These are phyloP conservation scores for Melanogrammus aeglefinus DNA, from an alignment of 2,797 vertebrate genomes.

Conservation along the genomic window DNA sequence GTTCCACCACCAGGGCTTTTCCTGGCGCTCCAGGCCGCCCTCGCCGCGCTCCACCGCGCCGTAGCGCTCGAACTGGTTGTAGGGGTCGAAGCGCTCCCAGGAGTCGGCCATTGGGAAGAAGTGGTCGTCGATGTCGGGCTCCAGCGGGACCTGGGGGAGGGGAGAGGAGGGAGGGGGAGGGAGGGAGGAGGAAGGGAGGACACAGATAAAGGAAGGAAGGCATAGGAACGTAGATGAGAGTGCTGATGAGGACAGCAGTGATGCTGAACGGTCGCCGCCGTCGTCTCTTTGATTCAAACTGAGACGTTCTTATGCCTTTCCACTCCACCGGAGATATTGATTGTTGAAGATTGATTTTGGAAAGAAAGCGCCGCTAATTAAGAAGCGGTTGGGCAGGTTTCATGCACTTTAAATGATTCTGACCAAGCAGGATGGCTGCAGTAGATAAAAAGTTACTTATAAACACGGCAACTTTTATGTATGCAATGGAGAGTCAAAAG, in stretches of 20 bases:
- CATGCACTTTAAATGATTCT: too few species aligned
- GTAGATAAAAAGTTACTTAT: too few species aligned
- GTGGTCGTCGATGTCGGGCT: constrained; percentile 71
- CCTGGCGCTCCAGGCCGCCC: constrained; percentile 63
- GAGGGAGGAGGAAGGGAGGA: background rate
- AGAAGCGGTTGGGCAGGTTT: too few species aligned
- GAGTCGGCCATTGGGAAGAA: constrained; percentile 67
- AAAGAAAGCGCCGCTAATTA: background rate
- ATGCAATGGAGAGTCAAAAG: too few species aligned
- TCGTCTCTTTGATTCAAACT: background rate
- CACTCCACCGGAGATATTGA: background rate
- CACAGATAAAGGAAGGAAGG: background rate
- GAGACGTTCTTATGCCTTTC: background rate
- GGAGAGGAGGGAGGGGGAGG: background rate
- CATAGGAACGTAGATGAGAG: background rate
- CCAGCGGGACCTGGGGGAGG: constrained; percentile 57
- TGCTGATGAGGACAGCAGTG: background rate
- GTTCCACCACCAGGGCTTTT: constrained; percentile 98
- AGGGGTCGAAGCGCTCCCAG: constrained; percentile 74
- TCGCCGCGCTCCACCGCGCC: constrained; percentile 38
- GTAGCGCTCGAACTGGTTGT: constrained; percentile 78
- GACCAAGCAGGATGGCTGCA: too few species aligned
- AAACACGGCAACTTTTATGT: too few species aligned
- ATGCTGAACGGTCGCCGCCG: background rate
- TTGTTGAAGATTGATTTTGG: background rate